Evolutionary conservation across 2,797 vertebrate genomes (phyloP).

Genomic region (Perodicticus potto): DNA sequence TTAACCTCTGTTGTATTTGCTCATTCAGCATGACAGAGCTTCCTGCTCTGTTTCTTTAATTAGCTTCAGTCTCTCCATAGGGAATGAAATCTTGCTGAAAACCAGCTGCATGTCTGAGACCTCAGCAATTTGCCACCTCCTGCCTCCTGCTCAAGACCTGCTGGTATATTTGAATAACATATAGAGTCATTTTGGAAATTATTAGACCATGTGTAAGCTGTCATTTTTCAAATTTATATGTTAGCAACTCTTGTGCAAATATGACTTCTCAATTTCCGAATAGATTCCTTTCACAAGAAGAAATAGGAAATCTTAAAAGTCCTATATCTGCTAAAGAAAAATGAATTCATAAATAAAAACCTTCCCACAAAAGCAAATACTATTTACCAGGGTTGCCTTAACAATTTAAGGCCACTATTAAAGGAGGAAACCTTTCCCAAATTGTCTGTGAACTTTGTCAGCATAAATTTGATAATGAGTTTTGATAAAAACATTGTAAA

Average conservation of each 20-base stretch:
- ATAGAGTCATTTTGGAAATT: not conserved
- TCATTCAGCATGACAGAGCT: not conserved
- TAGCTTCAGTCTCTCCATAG: not conserved
- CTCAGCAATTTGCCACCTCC: not conserved
- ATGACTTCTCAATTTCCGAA: not conserved
- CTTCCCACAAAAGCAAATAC: not conserved
- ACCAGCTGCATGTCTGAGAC: not conserved
- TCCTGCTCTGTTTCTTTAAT: conserved; percentile 58
- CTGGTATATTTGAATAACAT: not conserved
- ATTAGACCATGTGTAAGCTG: not conserved
- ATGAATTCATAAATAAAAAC: not conserved
- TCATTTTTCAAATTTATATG: not conserved
- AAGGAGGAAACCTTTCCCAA: not conserved
- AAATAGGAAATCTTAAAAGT: not conserved
- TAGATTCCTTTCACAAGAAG: not conserved
- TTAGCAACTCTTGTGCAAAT: not conserved
- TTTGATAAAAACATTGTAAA: not conserved
- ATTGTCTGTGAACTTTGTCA: not conserved
- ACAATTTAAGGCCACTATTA: not conserved
- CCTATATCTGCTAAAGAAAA: conserved; percentile 13
- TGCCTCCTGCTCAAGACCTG: not conserved
- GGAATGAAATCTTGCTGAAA: not conserved
- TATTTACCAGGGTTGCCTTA: not conserved
- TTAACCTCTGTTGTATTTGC: not conserved
- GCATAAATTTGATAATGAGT: not conserved